phyloP scores from a whole-genome alignment of 2,888 invertebrate genomes.

The Drosophila kuntzei region DNA sequence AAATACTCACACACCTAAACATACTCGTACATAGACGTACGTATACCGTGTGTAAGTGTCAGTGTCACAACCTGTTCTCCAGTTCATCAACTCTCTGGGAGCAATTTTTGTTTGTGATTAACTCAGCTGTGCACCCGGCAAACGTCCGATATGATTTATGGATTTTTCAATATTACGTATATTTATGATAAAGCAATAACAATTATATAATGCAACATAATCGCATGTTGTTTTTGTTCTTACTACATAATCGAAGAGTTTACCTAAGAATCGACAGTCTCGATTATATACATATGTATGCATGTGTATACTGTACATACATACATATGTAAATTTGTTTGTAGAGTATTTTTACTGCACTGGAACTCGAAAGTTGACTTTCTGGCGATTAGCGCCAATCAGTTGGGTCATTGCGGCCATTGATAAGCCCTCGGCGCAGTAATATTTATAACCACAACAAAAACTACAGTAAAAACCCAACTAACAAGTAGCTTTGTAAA shows the following conservation, averaged over 20 bases:
- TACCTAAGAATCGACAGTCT: constrained; percentile 10
- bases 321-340: not conserved
- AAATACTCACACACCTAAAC: constrained; percentile 23
- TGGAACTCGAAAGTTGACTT: constrained; percentile 48
- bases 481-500: not conserved
- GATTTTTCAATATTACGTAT: constrained; percentile 59
- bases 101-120: constrained; percentile 24
- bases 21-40: not conserved
- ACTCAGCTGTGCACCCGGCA: constrained; percentile 60
- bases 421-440: constrained; percentile 56
- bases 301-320: not conserved
- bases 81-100: constrained; percentile 20
- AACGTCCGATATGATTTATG: constrained; percentile 50
- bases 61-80: constrained; percentile 70
- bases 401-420: constrained; percentile 56
- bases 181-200: constrained; percentile 1
- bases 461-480: constrained; percentile 7
- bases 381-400: constrained; percentile 54
- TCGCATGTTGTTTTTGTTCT: constrained; percentile 25
- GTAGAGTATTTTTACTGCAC: constrained; percentile 2
- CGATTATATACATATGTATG: constrained; percentile 1
- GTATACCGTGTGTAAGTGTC: constrained; percentile 30
- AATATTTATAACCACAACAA: constrained; percentile 12
- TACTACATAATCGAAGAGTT: constrained; percentile 44
- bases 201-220: constrained; percentile 16